Evolutionary conservation across 2,888 invertebrate genomes (phyloP).

Genomic region (Mantis religiosa): DNA sequence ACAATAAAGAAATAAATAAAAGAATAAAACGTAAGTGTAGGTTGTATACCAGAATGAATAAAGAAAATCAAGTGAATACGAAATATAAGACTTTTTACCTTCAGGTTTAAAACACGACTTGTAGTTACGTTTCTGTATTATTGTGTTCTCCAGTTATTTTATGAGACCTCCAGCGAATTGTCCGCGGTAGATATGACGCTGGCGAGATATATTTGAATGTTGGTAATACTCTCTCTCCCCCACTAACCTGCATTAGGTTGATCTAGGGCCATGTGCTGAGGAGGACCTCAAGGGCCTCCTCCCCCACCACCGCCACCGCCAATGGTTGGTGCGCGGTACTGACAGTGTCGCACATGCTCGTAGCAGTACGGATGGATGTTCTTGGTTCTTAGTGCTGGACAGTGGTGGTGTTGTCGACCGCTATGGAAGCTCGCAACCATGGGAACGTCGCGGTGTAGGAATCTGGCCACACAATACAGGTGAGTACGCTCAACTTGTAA

Average conservation of each 20-base stretch:
- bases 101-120: too few relatives aligned
- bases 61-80: too few relatives aligned
- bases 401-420: neutral
- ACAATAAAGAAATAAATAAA: too few relatives aligned
- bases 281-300: neutral
- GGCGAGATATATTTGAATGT: neutral
- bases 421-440: neutral
- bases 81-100: too few relatives aligned
- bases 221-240: neutral
- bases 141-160: too few relatives aligned
- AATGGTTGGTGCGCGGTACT: neutral
- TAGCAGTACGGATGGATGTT: neutral
- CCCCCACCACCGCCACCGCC: neutral
- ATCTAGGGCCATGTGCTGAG: neutral
- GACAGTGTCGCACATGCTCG: neutral
- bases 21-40: too few relatives aligned
- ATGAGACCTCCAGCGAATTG: too few relatives aligned
- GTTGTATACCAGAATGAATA: too few relatives aligned
- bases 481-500: too few relatives aligned
- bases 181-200: neutral
- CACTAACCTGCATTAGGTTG: neutral
- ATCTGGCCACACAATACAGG: neutral
- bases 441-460: neutral
- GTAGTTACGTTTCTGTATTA: too few relatives aligned
- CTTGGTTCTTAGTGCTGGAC: neutral